Evolutionary conservation across 2,888 invertebrate genomes (phyloP).

Genomic region (Oxyscelio sp.): DNA sequence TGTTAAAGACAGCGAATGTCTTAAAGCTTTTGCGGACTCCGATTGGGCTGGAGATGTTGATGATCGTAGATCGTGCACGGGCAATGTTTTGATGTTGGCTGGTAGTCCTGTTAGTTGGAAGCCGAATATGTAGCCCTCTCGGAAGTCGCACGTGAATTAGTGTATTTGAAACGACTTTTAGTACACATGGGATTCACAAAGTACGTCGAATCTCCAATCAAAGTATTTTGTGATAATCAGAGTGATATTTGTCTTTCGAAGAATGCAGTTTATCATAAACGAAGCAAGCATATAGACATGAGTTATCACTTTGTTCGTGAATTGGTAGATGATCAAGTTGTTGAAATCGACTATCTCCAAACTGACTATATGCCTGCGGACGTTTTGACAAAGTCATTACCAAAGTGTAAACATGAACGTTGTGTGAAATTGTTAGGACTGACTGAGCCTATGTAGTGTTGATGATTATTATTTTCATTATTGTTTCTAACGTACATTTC

Average conservation of each 20-base stretch:
- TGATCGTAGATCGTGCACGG: conserved; percentile 9
- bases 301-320: background rate
- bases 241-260: conserved; percentile 1
- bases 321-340: background rate
- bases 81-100: background rate
- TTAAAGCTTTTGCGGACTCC: conserved; percentile 51
- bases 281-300: conserved; percentile 20
- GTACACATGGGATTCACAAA: background rate
- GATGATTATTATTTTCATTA: background rate
- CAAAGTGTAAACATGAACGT: conserved; percentile 8
- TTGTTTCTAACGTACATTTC: background rate
- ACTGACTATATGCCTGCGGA: conserved; percentile 4
- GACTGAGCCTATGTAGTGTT: background rate
- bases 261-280: conserved; percentile 9
- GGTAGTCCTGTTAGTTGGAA: conserved; percentile 13
- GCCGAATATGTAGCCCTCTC: conserved; percentile 1
- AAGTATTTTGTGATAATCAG: conserved; percentile 2
- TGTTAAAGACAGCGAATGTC: conserved; percentile 22
- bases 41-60: conserved; percentile 21
- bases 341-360: background rate
- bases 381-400: conserved; percentile 2
- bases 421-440: background rate
- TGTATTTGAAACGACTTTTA: background rate
- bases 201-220: background rate
- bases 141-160: background rate